Base-by-base conservation (phyloP, 2,113 vertebrate genomes). In the Cynopterus brachyotis region DNA sequence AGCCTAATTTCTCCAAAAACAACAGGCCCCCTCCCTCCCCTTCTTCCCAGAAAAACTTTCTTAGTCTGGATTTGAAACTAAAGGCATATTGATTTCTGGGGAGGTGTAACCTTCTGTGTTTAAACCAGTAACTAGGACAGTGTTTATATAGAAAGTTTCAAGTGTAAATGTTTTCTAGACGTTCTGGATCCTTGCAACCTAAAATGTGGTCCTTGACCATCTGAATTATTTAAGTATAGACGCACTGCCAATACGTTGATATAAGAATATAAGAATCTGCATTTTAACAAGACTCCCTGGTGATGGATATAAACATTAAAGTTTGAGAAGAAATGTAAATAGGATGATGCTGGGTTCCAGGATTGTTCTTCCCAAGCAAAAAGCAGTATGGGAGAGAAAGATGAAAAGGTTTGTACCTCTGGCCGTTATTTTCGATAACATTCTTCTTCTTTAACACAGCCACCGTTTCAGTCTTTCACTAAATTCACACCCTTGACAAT, bases 1-100 rank as follows among this genome's bases (percentile, higher is more conserved):
- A 81, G 12, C 12, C 35, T 84, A 59, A 66, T 88, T 95, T 91
- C 80, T 94, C 80, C 80, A 91, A 95, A 96, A 86, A 80, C 47
- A 96, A 91, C 59, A 92, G 28, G 83, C 28, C 79, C 64, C 30
- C 24, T 84, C 19, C 6, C 3, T 79, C 67, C 9, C 9, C 8
- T 53, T 32, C n/a, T 30, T 80, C 55, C 64, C 67, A 91, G 42
- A 94, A 28, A 91, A 90, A 87, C 55, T 62, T 69, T 45, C 85
- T 15, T n/a, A 82, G 60, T 67, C 70, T 96, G 83, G 84, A 35
- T 91, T 85, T 82, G 62, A 96, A 96, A 95, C 24, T 69, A 72
- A 85, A 84, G 64, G 72, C 3, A 78, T 80, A 53, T 93, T 96
- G 91, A 88, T 96, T 95, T 79, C 84, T 78, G 30, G 28, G 78